Evolutionary conservation across 2,888 invertebrate genomes (phyloP), one percentile per base, ranked within the genome.

Genomic region (Disparrhopalites patrizii): DNA sequence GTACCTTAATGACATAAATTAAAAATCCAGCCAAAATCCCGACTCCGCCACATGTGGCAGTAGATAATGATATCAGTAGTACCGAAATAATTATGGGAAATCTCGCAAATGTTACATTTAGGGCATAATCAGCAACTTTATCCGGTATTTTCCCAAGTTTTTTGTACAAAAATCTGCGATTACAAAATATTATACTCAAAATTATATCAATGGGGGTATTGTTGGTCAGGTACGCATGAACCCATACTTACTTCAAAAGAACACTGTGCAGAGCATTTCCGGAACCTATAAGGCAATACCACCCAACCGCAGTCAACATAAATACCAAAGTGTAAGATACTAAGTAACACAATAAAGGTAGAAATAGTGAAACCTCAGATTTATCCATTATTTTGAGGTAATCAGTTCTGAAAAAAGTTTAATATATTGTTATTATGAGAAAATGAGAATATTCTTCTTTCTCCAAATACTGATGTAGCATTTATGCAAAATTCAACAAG

Each of bases 31-130:
- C 80, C 7, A 83, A 80, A 58, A 92, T 80, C 0, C 88, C 85
- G 5, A 91, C 81, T 1, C 88, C 88, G 3, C 91, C 91, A 76
- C 90, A 90, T 0, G 90, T 86, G 15, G 85, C 80, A 15, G 85
- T 81, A 20, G 85, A 84, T 4, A 89, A 80, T 38, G 85, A 83
- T 25, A 89, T 78, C 1, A 90, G 79, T 2, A 85, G 78, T 0
- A 83, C 83, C 13, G 87, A 86, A 52, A 87, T 85, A 0, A 87
- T 79, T 69, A 87, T 79, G 0, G 91, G 91, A 36, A 90, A 81
- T 74, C 85, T 84, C 69, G 87, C 85, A 56, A 91, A 80, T 13
- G 70, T 74, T 65, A 70, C 43, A 8, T 70, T 68, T 18, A 74
- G 58, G 2, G 74, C 74, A 18, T 70, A 68, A 30, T 73, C 73